phyloP scores from a whole-genome alignment of 2,113 vertebrate species.

The Azemiops feae region DNA sequence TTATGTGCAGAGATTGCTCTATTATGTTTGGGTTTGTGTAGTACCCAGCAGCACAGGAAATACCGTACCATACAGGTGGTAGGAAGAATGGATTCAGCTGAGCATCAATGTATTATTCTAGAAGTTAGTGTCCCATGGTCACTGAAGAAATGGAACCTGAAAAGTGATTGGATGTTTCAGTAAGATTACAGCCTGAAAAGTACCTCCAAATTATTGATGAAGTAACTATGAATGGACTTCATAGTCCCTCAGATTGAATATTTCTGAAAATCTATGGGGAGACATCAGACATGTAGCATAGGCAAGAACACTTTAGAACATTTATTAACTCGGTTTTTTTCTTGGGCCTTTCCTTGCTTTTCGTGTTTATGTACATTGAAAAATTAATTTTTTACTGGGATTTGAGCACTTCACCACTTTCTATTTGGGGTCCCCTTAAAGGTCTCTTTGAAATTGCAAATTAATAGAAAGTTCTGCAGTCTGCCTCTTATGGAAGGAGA shows the following conservation, averaged over 20 bases:
- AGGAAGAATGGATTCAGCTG: not conserved
- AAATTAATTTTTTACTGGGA: not conserved
- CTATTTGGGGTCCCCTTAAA: not conserved
- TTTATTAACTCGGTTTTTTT: not conserved
- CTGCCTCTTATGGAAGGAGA: not conserved
- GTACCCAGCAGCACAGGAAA: not conserved
- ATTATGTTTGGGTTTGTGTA: not conserved
- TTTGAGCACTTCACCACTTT: not conserved
- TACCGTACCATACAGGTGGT: not conserved
- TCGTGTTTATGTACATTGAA: not conserved
- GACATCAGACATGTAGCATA: not conserved
- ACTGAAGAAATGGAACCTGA: not conserved
- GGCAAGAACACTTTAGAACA: not conserved
- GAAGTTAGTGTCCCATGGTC: not conserved
- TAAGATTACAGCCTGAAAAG: not conserved
- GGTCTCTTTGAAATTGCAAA: not conserved
- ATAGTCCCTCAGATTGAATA: not conserved
- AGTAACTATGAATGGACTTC: not conserved
- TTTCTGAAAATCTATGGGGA: not conserved
- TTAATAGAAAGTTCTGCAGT: not conserved
- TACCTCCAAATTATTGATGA: not conserved
- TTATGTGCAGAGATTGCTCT: not conserved
- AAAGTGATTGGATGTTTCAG: not conserved
- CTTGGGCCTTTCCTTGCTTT: not conserved
- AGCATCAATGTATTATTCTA: not conserved